phyloP scores from a whole-genome alignment of 37 sponge, comb jelly and placozoan genomes.

The Beroe ovata region DNA sequence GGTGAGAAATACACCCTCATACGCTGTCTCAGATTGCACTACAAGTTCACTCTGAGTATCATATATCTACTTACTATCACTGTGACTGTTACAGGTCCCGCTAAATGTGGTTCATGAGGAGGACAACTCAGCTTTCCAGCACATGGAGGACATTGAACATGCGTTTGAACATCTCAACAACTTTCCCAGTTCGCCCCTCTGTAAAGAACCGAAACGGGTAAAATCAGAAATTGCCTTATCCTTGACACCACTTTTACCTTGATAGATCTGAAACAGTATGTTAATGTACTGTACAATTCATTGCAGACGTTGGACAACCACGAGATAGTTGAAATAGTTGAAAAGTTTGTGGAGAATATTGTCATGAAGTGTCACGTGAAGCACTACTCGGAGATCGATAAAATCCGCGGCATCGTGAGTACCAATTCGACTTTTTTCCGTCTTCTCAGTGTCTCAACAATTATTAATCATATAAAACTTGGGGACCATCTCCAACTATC shows the following conservation, averaged over 20 bases:
- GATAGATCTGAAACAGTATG: no score
- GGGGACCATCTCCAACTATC: no score
- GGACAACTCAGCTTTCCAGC: neutral
- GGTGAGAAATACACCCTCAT: no score
- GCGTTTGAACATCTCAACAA: neutral
- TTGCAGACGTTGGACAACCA: conserved; percentile 38
- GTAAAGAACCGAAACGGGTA: conserved; percentile 41
- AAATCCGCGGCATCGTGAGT: conserved; percentile 41
- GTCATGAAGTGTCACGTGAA: conserved; percentile 51
- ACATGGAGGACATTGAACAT: conserved; percentile 26
- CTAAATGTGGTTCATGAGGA: conserved; percentile 11
- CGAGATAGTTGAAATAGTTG: conserved; percentile 58
- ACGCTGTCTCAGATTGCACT: no score
- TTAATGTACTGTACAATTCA: neutral
- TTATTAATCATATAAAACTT: no score
- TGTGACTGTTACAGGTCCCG: neutral
- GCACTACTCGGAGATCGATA: conserved; percentile 63
- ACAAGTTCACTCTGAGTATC: no score
- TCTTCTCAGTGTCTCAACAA: no score
- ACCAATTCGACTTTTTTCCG: no score
- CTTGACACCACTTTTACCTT: no score
- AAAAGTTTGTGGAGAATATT: conserved; percentile 48
- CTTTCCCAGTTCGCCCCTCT: conserved; percentile 40
- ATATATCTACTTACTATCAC: no score
- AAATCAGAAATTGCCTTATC: no score